These are phyloP conservation scores for Psilopsiagon aymara DNA, from an alignment of 2,113 vertebrate genomes.

Conservation along the genomic window DNA sequence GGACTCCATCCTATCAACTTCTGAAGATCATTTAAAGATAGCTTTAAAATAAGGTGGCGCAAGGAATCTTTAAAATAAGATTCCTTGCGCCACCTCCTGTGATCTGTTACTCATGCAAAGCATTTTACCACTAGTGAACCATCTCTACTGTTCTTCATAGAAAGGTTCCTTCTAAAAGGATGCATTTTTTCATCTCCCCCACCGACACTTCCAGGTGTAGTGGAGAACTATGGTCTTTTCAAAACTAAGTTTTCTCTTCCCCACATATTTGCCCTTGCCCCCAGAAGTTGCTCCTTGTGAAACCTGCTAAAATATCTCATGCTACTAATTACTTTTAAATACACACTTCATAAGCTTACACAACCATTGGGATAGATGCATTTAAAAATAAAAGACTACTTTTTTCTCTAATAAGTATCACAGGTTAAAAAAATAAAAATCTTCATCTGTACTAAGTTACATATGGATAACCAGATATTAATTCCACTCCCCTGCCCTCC, in stretches of 20 bases:
- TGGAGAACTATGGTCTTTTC: background rate
- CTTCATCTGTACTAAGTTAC: background rate
- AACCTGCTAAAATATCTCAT: background rate
- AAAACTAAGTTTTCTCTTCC: background rate
- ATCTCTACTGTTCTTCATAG: background rate
- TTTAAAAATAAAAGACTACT: background rate
- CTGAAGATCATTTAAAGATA: background rate
- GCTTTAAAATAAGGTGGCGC: background rate
- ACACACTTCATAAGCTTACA: background rate
- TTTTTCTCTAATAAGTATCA: background rate
- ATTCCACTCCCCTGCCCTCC: background rate
- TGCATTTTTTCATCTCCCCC: background rate
- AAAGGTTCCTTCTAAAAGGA: background rate
- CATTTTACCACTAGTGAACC: background rate
- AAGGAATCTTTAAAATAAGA: background rate
- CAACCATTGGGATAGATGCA: background rate
- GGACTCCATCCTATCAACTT: background rate
- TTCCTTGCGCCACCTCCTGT: background rate
- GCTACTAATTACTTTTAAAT: background rate
- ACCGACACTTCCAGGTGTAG: background rate
- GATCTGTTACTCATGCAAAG: background rate
- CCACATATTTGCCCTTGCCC: background rate
- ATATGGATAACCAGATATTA: background rate
- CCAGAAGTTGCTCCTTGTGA: background rate
- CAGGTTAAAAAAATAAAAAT: background rate